Evolutionary conservation across 92 coral and sea anemone species (phyloP).

Genomic region (Scolanthus callimorphus): DNA sequence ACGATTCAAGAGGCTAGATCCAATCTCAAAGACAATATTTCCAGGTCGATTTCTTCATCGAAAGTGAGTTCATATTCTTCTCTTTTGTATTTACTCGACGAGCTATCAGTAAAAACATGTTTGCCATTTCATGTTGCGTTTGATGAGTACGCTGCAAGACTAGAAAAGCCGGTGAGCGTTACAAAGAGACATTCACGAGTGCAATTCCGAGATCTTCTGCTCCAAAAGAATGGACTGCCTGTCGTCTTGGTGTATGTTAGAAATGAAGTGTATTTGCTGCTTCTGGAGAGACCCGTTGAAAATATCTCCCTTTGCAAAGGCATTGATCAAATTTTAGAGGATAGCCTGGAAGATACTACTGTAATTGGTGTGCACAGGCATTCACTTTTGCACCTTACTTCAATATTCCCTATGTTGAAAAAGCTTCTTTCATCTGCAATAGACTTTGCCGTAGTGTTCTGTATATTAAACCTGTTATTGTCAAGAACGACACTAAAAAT

Average conservation of each 20-base stretch:
- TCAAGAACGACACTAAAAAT: constrained; percentile 30
- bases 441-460: constrained; percentile 31
- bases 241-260: constrained; percentile 21
- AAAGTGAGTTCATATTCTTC: constrained; percentile 31
- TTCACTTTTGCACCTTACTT: constrained; percentile 21
- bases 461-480: constrained; percentile 19
- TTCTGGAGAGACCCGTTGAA: constrained; percentile 27
- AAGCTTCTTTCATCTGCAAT: constrained; percentile 25
- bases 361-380: constrained; percentile 2
- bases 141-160: constrained; percentile 39
- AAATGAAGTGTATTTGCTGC: constrained; percentile 23
- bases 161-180: constrained; percentile 7
- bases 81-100: constrained; percentile 33
- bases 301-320: constrained; percentile 28
- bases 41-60: constrained; percentile 24
- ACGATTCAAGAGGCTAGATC: constrained; percentile 22
- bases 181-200: constrained; percentile 20
- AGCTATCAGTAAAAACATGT: constrained; percentile 21
- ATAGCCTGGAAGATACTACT: constrained; percentile 8
- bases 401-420: constrained; percentile 29
- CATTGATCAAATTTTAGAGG: constrained; percentile 22
- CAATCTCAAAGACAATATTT: constrained; percentile 10
- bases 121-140: constrained; percentile 43
- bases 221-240: constrained; percentile 36
- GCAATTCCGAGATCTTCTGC: constrained; percentile 46